phyloP scores from a whole-genome alignment of 2,888 invertebrate genomes.

The Saturnia pavonia region DNA sequence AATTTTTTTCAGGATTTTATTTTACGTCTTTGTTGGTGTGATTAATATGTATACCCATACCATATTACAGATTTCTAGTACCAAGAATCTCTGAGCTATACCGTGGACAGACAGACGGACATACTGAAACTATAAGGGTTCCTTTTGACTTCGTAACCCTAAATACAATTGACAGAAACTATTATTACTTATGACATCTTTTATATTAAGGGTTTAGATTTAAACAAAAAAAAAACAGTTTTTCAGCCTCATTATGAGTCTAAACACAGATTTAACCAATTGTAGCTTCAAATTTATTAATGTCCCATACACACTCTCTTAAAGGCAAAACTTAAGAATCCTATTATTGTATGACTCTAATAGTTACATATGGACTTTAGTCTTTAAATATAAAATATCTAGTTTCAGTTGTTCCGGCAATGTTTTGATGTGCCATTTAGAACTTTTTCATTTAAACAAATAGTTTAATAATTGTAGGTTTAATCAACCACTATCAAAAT shows the following conservation, averaged over 20 bases:
- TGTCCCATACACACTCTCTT: not conserved
- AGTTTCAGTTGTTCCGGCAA: not conserved
- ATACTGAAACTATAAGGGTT: too few relatives aligned
- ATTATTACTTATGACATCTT: too few relatives aligned
- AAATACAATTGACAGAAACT: too few relatives aligned
- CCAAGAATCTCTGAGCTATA: too few relatives aligned
- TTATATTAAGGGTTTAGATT: not conserved
- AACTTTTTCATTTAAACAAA: not conserved
- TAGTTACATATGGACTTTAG: not conserved
- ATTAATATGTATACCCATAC: too few relatives aligned
- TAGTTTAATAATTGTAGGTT: not conserved
- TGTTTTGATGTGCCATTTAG: not conserved
- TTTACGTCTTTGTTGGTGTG: too few relatives aligned
- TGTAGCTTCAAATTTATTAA: not conserved
- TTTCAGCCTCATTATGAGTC: not conserved
- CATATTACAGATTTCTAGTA: too few relatives aligned
- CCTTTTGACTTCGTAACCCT: too few relatives aligned
- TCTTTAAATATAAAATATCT: not conserved
- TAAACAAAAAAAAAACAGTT: not conserved
- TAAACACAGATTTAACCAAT: too few relatives aligned
- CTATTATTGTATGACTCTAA: not conserved
- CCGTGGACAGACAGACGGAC: too few relatives aligned
- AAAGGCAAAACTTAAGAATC: not conserved
- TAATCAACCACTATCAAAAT: conserved; percentile 34
- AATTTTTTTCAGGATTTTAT: too few relatives aligned